Conservation (phyloP, 2,888 invertebrate genomes). For the Rotaria socialis region DNA sequence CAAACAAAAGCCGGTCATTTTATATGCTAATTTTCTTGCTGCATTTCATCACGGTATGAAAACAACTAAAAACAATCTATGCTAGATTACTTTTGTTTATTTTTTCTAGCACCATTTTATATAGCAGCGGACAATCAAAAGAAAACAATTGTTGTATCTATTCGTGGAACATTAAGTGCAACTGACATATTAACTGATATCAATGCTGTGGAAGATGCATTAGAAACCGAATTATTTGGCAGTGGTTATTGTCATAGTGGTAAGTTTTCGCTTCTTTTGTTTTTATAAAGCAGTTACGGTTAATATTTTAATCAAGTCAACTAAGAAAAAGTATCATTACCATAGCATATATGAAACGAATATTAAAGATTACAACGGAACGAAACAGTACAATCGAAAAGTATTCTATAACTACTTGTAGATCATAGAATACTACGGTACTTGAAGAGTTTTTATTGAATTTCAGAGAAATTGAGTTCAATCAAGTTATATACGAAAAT, state of each 20-base stretch:
- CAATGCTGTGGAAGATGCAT: background rate
- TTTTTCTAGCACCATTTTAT: slow-evolving; percentile 31
- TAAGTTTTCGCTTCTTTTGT: background rate
- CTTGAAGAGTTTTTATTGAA: too few species aligned
- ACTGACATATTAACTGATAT: slow-evolving; percentile 37
- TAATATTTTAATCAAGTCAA: too few species aligned
- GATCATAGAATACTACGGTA: too few species aligned
- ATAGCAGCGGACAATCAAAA: slow-evolving; percentile 17
- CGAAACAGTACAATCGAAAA: too few species aligned
- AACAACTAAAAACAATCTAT: background rate
- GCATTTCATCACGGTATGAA: background rate
- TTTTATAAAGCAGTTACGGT: too few species aligned
- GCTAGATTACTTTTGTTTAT: background rate
- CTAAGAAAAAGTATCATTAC: too few species aligned
- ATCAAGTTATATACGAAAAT: too few species aligned
- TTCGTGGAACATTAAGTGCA: background rate
- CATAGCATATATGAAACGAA: too few species aligned
- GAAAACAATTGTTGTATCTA: slow-evolving; percentile 28
- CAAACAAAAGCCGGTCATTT: background rate
- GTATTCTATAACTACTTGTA: too few species aligned
- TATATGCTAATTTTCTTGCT: slow-evolving; percentile 31
- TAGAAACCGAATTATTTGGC: background rate
- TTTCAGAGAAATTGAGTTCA: too few species aligned
- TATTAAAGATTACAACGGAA: too few species aligned
- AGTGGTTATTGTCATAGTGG: slow-evolving; percentile 34